Evolutionary conservation across 2,113 vertebrate genomes (phyloP).

Genomic region (Rhombomys opimus): DNA sequence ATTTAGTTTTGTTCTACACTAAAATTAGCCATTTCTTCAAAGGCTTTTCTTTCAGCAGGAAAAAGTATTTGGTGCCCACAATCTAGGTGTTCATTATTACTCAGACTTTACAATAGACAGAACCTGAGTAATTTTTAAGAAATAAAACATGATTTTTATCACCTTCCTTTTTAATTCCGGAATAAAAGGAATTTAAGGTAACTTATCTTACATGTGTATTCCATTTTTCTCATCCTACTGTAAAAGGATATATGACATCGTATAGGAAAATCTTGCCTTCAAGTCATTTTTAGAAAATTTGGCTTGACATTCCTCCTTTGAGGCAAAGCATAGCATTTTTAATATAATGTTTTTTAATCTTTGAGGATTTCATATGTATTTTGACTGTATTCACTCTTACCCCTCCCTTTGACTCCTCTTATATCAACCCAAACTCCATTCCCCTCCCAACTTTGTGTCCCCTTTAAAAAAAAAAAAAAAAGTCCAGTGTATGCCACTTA

Average conservation of each 20-base stretch:
- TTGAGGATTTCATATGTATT: not conserved
- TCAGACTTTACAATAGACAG: constrained; percentile 3
- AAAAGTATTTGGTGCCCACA: constrained; percentile 21
- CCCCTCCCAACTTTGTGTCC: not conserved
- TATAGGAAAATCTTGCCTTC: constrained; percentile 19
- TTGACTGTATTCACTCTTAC: not conserved
- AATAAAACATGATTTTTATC: constrained; percentile 8
- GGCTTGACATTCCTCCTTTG: not conserved
- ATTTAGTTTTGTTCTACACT: not conserved
- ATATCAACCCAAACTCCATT: not conserved
- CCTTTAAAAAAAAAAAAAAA: not conserved
- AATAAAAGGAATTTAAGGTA: not conserved
- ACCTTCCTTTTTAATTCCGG: constrained; percentile 31
- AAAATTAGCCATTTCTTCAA: constrained; percentile 29
- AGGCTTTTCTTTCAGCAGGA: not conserved
- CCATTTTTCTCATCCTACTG: not conserved
- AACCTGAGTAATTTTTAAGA: not conserved
- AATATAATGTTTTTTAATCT: not conserved
- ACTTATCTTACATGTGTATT: constrained; percentile 17
- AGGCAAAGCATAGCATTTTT: constrained; percentile 4
- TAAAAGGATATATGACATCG: not conserved
- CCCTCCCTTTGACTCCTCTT: not conserved
- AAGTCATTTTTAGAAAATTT: constrained; percentile 38
- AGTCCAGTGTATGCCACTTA: not conserved
- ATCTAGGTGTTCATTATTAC: not conserved